Evolutionary conservation across 2,797 vertebrate genomes (phyloP).

Genomic region (Enteromius mattozi): DNA sequence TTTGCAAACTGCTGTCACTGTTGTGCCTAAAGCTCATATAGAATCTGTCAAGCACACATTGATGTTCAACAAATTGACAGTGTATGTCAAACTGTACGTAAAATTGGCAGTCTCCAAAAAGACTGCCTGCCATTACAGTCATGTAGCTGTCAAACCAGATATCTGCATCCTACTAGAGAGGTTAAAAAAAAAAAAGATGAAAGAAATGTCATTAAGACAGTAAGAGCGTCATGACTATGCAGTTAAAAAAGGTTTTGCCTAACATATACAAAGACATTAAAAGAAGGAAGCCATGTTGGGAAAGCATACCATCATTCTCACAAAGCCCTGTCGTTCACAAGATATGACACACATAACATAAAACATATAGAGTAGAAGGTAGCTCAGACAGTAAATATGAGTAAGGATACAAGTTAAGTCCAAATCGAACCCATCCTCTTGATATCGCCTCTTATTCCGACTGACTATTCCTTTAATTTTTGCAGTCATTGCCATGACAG

Average conservation of each 20-base stretch:
- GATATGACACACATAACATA: neutral
- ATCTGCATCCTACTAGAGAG: neutral
- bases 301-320: constrained; percentile 2
- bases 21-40: neutral
- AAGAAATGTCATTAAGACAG: neutral
- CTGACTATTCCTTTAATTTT: constrained; percentile 99
- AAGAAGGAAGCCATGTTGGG: neutral
- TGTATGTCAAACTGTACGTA: neutral
- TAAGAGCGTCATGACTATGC: neutral
- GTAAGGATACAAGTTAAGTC: constrained; percentile 98
- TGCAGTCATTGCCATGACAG: constrained; percentile 90
- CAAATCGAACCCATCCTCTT: constrained; percentile 99
- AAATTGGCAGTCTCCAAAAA: neutral
- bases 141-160: constrained; percentile 19
- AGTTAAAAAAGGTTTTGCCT: constrained; percentile 1
- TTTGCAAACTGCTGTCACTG: neutral
- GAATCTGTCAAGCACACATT: neutral
- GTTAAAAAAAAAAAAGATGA: neutral
- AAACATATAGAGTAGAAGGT: neutral
- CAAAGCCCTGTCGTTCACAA: neutral
- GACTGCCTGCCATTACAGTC: constrained; percentile 4
- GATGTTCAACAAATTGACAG: neutral
- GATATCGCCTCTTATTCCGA: constrained; percentile 99
- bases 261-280: constrained; percentile 9
- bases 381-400: neutral